Percentiles rank a stretch among this genome's conserved stretches.
These are phyloP conservation scores for Ondatra zibethicus DNA, from an alignment of 2,113 vertebrate species.

Conservation along the genomic window DNA sequence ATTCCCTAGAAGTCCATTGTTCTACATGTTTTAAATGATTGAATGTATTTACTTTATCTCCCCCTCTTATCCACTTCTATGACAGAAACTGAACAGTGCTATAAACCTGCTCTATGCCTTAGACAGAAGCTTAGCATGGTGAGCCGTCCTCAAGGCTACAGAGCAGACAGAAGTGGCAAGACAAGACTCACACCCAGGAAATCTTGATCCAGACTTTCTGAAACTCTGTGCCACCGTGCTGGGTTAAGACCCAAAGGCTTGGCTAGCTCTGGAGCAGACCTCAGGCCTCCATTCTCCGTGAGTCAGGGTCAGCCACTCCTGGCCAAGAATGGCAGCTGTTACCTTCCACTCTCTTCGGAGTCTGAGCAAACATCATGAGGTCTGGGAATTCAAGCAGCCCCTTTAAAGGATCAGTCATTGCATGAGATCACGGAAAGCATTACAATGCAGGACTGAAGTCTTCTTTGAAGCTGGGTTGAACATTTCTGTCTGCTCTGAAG, in stretches of 20 bases:
- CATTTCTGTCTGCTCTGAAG: constrained; percentile 18
- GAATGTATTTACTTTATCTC: neutral
- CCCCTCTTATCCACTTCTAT: neutral
- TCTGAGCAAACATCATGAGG: neutral
- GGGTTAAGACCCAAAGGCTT: neutral
- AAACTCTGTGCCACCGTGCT: neutral
- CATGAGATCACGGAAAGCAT: neutral
- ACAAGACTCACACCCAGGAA: neutral
- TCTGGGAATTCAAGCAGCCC: neutral
- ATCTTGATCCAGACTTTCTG: neutral
- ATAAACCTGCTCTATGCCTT: neutral
- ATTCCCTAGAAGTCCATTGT: neutral
- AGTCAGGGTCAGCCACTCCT: neutral
- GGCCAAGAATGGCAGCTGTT: neutral
- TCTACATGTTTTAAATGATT: neutral
- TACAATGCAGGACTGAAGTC: neutral
- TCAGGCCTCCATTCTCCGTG: neutral
- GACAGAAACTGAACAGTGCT: neutral
- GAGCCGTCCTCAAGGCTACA: neutral
- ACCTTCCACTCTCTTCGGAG: constrained; percentile 2
- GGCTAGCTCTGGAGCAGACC: neutral
- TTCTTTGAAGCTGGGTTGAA: constrained; percentile 42
- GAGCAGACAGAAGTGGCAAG: neutral
- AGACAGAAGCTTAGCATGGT: neutral
- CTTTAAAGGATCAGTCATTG: neutral